A percentile compares a stretch with the other conserved stretches of the same genome.
These are phyloP conservation scores for Myrmecobius fasciatus DNA, from an alignment of 2,113 vertebrate species.

Conservation along the genomic window DNA sequence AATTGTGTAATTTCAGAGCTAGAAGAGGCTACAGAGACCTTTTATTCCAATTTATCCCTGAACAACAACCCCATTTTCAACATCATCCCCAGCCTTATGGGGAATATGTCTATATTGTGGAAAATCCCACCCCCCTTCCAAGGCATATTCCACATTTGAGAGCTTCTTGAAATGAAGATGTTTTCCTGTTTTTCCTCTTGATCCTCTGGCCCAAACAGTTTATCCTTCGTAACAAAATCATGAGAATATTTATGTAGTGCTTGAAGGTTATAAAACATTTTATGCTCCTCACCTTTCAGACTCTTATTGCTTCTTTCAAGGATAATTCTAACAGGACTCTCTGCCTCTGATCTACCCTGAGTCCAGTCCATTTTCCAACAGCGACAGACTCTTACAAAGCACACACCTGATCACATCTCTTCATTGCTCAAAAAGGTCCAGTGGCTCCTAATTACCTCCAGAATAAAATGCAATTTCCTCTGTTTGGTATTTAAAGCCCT, in stretches of 20 bases:
- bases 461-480: neutral
- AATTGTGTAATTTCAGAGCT: neutral
- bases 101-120: too few relatives aligned
- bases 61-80: neutral
- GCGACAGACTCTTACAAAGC: neutral
- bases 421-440: neutral
- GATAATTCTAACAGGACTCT: neutral
- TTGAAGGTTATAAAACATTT: neutral
- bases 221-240: neutral
- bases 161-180: neutral
- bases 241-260: neutral
- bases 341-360: neutral
- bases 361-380: neutral
- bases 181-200: neutral
- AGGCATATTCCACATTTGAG: neutral
- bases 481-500: neutral
- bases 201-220: neutral
- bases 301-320: neutral
- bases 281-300: neutral
- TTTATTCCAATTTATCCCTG: neutral
- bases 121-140: neutral
- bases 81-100: neutral
- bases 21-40: neutral
- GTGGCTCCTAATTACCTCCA: neutral
- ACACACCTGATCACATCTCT: neutral